phyloP scores from a whole-genome alignment of 2,113 vertebrate genomes.

The Chloropsis cyanopogon region DNA sequence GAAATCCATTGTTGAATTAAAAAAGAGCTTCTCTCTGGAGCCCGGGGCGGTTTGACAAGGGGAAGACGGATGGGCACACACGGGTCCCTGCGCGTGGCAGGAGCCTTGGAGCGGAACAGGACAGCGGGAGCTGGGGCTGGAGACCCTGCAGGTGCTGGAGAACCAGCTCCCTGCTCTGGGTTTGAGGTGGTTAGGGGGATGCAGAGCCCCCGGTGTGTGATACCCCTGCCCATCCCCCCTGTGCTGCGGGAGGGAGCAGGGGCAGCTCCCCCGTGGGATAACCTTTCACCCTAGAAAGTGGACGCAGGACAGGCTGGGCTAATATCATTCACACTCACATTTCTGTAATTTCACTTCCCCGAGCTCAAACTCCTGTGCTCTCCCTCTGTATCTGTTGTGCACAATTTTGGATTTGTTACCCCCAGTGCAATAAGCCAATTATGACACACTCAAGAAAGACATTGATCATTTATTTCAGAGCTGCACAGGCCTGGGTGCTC shows the following conservation, averaged over 20 bases:
- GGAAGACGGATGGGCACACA: neutral
- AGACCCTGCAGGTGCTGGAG: neutral
- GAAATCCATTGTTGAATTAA: neutral
- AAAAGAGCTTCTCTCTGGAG: neutral
- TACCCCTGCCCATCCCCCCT: neutral
- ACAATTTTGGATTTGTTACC: neutral
- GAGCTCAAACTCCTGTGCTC: neutral
- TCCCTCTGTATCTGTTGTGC: neutral
- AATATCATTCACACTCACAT: neutral
- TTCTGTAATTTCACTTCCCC: neutral
- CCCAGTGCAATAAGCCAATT: neutral
- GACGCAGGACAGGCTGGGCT: neutral
- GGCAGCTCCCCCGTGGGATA: too few relatives aligned
- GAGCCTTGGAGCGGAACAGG: neutral
- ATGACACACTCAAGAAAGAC: neutral
- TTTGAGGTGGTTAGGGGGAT: neutral
- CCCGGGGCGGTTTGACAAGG: neutral
- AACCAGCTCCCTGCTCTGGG: neutral
- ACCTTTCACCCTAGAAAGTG: neutral
- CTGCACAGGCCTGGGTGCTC: neutral
- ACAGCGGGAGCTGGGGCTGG: rapidly evolving
- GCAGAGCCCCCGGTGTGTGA: neutral
- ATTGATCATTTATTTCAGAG: neutral
- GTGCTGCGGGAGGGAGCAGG: neutral
- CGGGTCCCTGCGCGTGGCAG: rapidly evolving